These are phyloP conservation scores for Chesias legatella DNA, from an alignment of 2,888 invertebrate species.

Conservation along the genomic window DNA sequence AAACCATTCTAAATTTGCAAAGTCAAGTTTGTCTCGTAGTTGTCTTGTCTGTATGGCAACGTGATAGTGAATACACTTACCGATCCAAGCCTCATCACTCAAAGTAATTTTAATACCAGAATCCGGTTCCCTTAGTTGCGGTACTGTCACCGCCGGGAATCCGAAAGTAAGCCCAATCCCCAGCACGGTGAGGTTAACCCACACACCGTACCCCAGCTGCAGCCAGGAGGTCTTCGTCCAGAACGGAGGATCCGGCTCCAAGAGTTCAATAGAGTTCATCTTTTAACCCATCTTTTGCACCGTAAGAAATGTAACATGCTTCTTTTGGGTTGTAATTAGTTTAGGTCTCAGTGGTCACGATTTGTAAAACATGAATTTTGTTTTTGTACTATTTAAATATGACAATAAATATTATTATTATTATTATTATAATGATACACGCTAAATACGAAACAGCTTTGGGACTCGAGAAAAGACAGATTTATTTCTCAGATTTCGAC, in stretches of 20 bases:
- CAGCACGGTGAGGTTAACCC: slow-evolving; percentile 77
- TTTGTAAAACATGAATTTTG: too few relatives aligned
- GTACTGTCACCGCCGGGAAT: slow-evolving; percentile 81
- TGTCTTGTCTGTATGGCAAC: too few relatives aligned
- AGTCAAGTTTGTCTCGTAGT: too few relatives aligned
- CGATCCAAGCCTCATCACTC: slow-evolving; percentile 81
- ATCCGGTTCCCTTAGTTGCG: slow-evolving; percentile 67
- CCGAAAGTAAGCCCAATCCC: slow-evolving; percentile 82
- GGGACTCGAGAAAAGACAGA: too few relatives aligned
- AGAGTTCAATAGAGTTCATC: neutral
- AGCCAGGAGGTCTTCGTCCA: slow-evolving; percentile 46
- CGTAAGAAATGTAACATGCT: neutral
- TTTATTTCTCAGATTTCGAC: too few relatives aligned
- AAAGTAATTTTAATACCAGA: slow-evolving; percentile 62
- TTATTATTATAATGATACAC: too few relatives aligned
- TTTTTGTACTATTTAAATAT: too few relatives aligned
- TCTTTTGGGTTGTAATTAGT: slow-evolving; percentile 1
- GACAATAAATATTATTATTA: too few relatives aligned
- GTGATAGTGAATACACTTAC: slow-evolving; percentile 48
- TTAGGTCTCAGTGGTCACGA: slow-evolving; percentile 1
- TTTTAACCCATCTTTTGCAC: neutral
- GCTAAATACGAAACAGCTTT: too few relatives aligned
- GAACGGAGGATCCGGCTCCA: slow-evolving; percentile 44
- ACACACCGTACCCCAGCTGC: slow-evolving; percentile 52
- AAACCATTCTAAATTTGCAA: too few relatives aligned